Evolutionary conservation across 2,888 invertebrate species (phyloP).

Genomic region (Plebejus anna): DNA sequence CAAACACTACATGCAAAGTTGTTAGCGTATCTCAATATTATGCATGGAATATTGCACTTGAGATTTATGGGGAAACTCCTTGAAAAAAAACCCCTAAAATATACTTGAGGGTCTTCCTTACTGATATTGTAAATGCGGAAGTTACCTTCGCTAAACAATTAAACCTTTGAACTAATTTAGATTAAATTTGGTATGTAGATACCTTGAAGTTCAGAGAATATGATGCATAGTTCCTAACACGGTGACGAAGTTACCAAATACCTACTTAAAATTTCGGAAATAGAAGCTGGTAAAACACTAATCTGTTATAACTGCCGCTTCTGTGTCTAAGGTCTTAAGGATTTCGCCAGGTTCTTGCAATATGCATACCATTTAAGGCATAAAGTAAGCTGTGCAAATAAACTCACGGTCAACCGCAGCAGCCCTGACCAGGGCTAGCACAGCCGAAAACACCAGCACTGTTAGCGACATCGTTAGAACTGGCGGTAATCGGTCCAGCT

Average conservation of each 20-base stretch:
- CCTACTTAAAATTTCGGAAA: too few species aligned
- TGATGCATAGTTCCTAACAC: too few species aligned
- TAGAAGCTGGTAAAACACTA: too few species aligned
- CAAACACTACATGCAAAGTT: constrained; percentile 23
- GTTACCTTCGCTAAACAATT: background rate
- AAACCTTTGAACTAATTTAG: too few species aligned
- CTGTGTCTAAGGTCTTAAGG: too few species aligned
- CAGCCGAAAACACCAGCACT: constrained; percentile 52
- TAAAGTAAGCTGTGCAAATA: constrained; percentile 29
- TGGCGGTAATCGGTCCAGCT: constrained; percentile 51
- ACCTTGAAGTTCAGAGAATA: too few species aligned
- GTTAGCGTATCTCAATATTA: constrained; percentile 16
- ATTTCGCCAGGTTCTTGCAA: background rate
- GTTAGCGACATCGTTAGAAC: constrained; percentile 36
- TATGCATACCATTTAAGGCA: background rate
- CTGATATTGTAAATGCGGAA: background rate
- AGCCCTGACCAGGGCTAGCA: constrained; percentile 46
- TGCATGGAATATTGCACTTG: constrained; percentile 1
- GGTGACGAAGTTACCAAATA: too few species aligned
- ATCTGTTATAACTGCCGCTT: too few species aligned
- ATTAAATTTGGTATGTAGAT: too few species aligned
- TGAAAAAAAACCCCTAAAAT: background rate
- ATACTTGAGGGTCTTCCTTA: background rate
- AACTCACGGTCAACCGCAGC: constrained; percentile 66
- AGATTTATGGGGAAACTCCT: background rate